Conservation (phyloP, 2,888 invertebrate species). For the Nipponacmea schrenckii region DNA sequence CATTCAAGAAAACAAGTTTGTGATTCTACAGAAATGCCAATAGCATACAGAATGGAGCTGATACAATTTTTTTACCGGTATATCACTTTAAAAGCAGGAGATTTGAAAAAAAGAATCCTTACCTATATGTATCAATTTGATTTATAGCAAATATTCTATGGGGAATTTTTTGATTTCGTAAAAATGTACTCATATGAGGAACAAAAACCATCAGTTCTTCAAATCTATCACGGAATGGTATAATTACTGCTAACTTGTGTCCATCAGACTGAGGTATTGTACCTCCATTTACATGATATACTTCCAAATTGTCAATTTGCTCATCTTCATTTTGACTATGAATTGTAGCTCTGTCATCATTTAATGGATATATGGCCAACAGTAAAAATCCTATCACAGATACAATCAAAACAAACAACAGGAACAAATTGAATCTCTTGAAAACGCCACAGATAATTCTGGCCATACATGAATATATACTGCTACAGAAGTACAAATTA, state of each 20-base stretch:
- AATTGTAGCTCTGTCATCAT: constrained; percentile 15
- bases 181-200: constrained; percentile 87
- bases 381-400: constrained; percentile 9
- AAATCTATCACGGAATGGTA: constrained; percentile 95
- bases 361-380: constrained; percentile 24
- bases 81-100: no score
- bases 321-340: not conserved
- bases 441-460: constrained; percentile 8
- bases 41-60: no score
- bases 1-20: no score
- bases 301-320: not conserved
- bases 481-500: no score
- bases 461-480: constrained; percentile 27
- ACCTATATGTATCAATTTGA: constrained; percentile 75
- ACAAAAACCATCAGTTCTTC: constrained; percentile 94
- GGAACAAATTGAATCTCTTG: constrained; percentile 13
- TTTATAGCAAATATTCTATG: constrained; percentile 92
- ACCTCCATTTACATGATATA: not conserved
- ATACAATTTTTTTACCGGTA: no score
- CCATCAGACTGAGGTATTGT: not conserved
- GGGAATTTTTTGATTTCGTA: constrained; percentile 81
- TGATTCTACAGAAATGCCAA: no score
- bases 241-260: constrained; percentile 81
- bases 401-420: constrained; percentile 23
- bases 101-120: constrained; percentile 10